Evolutionary conservation across 2,113 vertebrate species (phyloP), one percentile per base, ranked within the genome.

Genomic region (Ictalurus furcatus): DNA sequence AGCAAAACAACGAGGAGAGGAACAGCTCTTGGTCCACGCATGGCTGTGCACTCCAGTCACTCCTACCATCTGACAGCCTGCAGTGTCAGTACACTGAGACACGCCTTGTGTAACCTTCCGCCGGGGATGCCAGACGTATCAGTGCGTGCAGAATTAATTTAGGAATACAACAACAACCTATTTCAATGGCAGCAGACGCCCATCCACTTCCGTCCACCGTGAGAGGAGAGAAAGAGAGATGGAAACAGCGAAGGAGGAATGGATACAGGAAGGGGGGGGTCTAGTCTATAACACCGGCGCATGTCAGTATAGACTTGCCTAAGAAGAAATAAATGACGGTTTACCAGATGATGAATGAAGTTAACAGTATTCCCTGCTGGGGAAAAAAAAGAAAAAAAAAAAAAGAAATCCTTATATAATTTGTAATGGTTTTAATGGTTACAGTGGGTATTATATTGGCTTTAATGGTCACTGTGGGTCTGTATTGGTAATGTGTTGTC

Each of bases 1-100:
- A 87, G 71, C 30, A 79, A 65, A 65, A 28, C 88, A 63, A 88
- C 34, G 28, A 91, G 37, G 14, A 87, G n/a, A 65, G 37, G 63
- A 52, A 65, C 0, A 63, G 44, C 52, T 80, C 56, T 85, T 44
- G 11, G 54, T 56, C 40, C 37, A 63, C 21, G 48, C 88, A 89
- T 89, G 71, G 48, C 73, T 23, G 59, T 82, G 56, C 48, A 40
- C 63, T 63, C 11, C 74, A 9, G 65, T 67, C 86, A 54, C 52
- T 16, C 16, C 23, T 21, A 34, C 4, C 86, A 80, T 56, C 67
- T 40, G 48, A 67, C 78, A 71, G 19, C 3, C 74, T 80, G 19
- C 28, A 28, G 12, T 5, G 37, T 25, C 0, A 67, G 54, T 16
- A 12, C 0, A 28, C 21, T 1, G 14, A 87, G 58, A 83, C 28